These are phyloP conservation scores for Chaetogeoica ovagalla DNA, from an alignment of 2,888 invertebrate species.

Conservation along the genomic window DNA sequence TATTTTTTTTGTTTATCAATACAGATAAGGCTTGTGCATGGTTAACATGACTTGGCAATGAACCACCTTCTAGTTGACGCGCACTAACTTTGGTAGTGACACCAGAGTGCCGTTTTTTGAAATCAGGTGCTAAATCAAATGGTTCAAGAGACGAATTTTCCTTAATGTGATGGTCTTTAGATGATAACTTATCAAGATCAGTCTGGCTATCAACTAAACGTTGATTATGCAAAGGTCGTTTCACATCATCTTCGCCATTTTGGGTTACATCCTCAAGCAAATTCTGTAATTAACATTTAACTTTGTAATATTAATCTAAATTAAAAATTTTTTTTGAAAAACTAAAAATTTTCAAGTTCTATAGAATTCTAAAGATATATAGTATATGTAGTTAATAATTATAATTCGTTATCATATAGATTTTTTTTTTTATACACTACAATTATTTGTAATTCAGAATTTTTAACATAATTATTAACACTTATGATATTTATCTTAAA, in stretches of 20 bases:
- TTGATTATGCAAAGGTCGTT: conserved; percentile 47
- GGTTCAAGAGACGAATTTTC: conserved; percentile 49
- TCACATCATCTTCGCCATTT: conserved; percentile 51
- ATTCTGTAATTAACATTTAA: conserved; percentile 35
- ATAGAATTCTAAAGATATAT: background rate
- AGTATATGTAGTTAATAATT: no score
- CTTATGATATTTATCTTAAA: no score
- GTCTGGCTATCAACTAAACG: conserved; percentile 51
- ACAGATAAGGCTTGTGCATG: conserved; percentile 52
- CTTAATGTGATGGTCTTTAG: conserved; percentile 45
- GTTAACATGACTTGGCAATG: conserved; percentile 66
- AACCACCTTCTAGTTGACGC: conserved; percentile 70
- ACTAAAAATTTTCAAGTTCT: background rate
- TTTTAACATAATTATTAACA: no score
- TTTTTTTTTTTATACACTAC: no score
- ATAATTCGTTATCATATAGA: no score
- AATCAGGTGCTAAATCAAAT: conserved; percentile 46
- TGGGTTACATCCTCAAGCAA: conserved; percentile 50
- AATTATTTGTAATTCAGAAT: no score
- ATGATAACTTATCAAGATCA: conserved; percentile 49
- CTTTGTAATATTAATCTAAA: conserved; percentile 15
- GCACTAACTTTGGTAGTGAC: conserved; percentile 57
- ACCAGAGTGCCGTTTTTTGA: conserved; percentile 43
- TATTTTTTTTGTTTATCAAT: conserved; percentile 45
- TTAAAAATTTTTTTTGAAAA: background rate